Conservation (phyloP, 2,113 vertebrate species). For the Vulpes lagopus region DNA sequence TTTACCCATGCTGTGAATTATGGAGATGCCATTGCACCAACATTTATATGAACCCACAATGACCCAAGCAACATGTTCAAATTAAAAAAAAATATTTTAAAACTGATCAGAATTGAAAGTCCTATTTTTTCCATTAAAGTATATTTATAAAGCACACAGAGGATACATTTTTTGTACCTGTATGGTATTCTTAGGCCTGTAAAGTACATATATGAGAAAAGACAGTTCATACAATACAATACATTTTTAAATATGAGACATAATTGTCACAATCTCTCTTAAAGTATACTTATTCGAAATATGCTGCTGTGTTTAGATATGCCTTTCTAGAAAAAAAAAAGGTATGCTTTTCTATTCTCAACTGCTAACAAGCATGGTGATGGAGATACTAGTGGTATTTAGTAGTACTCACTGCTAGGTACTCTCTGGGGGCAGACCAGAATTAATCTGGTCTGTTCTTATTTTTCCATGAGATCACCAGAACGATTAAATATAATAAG, state of each 20-base stretch:
- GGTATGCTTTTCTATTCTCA: accelerated
- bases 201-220: neutral
- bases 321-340: too few relatives aligned
- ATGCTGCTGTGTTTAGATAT: neutral
- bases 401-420: neutral
- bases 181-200: neutral
- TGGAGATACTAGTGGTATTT: neutral
- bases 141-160: neutral
- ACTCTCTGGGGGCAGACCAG: accelerated
- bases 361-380: neutral
- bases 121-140: neutral
- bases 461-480: neutral
- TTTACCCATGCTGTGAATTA: neutral
- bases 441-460: neutral
- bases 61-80: neutral
- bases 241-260: neutral
- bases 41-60: neutral
- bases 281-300: neutral
- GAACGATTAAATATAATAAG: neutral
- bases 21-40: too few relatives aligned
- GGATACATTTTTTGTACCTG: neutral
- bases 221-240: neutral
- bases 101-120: neutral
- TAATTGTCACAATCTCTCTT: neutral
- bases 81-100: neutral